Base-by-base conservation (phyloP, 2,797 vertebrate genomes). In the Phaenicophaeus curvirostris region DNA sequence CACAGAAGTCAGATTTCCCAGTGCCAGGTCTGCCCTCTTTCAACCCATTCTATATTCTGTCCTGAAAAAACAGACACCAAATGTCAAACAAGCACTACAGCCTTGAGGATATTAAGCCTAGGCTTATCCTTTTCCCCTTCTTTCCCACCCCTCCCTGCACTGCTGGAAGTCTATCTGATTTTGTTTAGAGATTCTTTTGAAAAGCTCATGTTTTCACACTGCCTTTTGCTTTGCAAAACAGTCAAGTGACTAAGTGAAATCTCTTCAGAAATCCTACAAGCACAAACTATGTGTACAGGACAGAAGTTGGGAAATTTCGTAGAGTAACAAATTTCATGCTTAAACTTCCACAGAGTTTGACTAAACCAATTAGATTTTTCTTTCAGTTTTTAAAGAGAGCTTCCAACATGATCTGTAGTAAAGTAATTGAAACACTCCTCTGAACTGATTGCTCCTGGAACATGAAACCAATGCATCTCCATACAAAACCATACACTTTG, bases 301-400 rank as follows among this genome's bases (percentile, higher is more conserved):
- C 68, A 77, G 90, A 83, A 39, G 50, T 8, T 75, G 63, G n/a
- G 44, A 88, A 94, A 78, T 69, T 74, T 31, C 85, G 35, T 5
- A 82, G 65, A 96, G 48, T 28, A 86, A 74, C 12, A 68, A 44
- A 79, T 79, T 94, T 44, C 24, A 91, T 24, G 35, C 92, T 86
- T 89, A 85, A 30, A 2, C 74, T 94, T 95, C 63, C 59, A 50
- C 80, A 24, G 61, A 86, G 72, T 76, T 84, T 8, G 12, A 79
- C 20, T 28, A 87, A 89, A 35, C 21, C 37, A 46, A 65, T n/a
- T 11, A 28, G 33, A 77, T 13, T 28, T 23, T 50, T n/a, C 35
- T 33, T 2, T 15, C 88, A 8, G 50, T 30, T 96, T 88, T 72
- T 82, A 87, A 88, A 85, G 73, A 92, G 54, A 31, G 58, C 67